phyloP scores from a whole-genome alignment of 1,140 invertebrate species.

The Hormaphis cornu region DNA sequence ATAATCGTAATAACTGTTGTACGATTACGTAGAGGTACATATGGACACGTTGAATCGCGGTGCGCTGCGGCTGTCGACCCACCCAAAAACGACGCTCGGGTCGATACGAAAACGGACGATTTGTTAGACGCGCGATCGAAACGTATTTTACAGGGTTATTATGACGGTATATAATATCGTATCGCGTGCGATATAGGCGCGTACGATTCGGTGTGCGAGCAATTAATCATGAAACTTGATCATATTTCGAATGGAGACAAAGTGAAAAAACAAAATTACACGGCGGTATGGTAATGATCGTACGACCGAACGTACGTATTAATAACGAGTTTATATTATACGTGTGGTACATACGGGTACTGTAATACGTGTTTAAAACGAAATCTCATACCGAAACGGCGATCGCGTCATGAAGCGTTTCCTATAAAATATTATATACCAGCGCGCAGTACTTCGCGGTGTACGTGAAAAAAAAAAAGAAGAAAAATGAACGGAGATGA shows the following conservation, averaged over 20 bases:
- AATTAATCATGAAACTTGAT: slow-evolving; percentile 17
- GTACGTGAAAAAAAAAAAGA: too few species aligned
- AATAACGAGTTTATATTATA: neutral
- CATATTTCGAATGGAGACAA: slow-evolving; percentile 10
- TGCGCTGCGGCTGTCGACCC: neutral
- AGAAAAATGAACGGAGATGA: too few species aligned
- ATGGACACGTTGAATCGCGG: too few species aligned
- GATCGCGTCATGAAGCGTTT: too few species aligned
- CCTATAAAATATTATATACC: too few species aligned
- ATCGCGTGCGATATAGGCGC: too few species aligned
- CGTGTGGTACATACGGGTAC: neutral
- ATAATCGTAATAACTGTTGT: too few species aligned
- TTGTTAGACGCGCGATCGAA: slow-evolving; percentile 3
- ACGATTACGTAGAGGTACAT: too few species aligned
- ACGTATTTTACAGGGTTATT: neutral
- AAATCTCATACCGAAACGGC: neutral
- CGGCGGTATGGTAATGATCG: slow-evolving; percentile 16
- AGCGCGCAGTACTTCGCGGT: too few species aligned
- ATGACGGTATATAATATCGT: too few species aligned
- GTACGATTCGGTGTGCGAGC: neutral
- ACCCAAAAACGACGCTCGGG: neutral
- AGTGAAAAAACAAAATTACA: neutral
- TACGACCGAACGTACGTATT: neutral
- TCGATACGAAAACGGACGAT: neutral
- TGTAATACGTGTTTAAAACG: too few species aligned